phyloP scores from a whole-genome alignment of 2,797 vertebrate genomes.

The Danio albolineatus region DNA sequence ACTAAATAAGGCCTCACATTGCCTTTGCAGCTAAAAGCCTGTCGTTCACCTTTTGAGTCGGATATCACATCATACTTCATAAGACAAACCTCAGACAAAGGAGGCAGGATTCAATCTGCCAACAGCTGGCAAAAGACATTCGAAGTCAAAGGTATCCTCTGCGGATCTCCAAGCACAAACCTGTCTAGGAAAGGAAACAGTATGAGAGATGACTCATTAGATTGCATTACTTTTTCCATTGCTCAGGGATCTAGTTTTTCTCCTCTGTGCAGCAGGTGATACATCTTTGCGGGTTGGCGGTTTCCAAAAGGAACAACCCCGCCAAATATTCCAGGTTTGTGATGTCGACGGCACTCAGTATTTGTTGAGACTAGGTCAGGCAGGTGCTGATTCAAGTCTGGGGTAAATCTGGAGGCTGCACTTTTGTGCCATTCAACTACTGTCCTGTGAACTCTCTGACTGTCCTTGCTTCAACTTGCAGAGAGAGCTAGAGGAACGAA shows the following conservation, averaged over 20 bases:
- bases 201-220: constrained; percentile 30
- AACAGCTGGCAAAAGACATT: constrained; percentile 15
- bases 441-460: background rate
- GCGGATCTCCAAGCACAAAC: constrained; percentile 33
- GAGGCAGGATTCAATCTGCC: constrained; percentile 17
- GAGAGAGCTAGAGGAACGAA: background rate
- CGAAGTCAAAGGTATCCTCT: constrained; percentile 22
- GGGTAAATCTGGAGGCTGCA: constrained; percentile 8
- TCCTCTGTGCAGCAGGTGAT: constrained; percentile 26
- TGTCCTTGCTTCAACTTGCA: background rate
- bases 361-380: constrained; percentile 47
- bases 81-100: background rate
- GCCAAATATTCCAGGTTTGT: constrained; percentile 41
- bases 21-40: background rate
- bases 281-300: constrained; percentile 4
- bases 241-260: constrained; percentile 38
- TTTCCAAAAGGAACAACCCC: background rate
- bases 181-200: constrained; percentile 36
- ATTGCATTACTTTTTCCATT: constrained; percentile 33
- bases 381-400: constrained; percentile 41
- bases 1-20: background rate
- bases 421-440: background rate
- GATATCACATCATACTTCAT: background rate
- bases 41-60: background rate
- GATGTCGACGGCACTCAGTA: constrained; percentile 22